Percentiles rank a stretch among this genome's conserved stretches.
Evolutionary conservation across 64 coral and sea anemone species (phyloP).

Genomic region (Cladopsammia gracilis): DNA sequence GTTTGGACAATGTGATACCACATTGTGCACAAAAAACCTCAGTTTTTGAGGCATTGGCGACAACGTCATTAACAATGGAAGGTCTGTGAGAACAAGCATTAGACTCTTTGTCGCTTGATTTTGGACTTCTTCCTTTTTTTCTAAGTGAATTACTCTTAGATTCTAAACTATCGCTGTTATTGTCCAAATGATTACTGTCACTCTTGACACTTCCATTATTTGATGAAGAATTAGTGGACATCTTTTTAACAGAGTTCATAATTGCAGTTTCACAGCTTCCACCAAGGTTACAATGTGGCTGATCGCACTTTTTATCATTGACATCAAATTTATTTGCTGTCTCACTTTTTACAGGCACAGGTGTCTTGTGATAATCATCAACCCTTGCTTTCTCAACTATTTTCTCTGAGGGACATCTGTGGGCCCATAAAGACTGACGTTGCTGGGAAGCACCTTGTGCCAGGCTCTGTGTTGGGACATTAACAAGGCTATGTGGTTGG

Average conservation of each 20-base stretch:
- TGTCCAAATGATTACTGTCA: not conserved
- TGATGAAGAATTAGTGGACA: not conserved
- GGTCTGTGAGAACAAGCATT: not conserved
- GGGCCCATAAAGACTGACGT: not conserved
- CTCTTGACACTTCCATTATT: not conserved
- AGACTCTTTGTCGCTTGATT: not conserved
- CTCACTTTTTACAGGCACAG: not conserved
- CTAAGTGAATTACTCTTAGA: not conserved
- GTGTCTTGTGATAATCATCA: not conserved
- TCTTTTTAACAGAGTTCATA: not conserved
- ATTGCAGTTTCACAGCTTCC: not conserved
- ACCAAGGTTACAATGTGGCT: not conserved
- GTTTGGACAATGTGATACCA: conserved; percentile 32
- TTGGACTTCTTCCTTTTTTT: not conserved
- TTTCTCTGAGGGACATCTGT: not conserved
- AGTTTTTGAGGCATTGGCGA: conserved; percentile 27
- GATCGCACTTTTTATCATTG: not conserved
- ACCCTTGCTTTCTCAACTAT: not conserved
- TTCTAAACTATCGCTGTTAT: conserved; percentile 1
- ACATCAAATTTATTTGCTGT: not conserved
- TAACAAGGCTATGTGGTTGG: not conserved
- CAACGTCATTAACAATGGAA: not conserved
- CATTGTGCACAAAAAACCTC: not conserved
- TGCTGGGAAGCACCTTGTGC: not conserved
- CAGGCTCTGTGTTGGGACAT: not conserved